These are phyloP conservation scores for Ficedula albicollis DNA, from an alignment of 2,797 vertebrate species.

Conservation along the genomic window DNA sequence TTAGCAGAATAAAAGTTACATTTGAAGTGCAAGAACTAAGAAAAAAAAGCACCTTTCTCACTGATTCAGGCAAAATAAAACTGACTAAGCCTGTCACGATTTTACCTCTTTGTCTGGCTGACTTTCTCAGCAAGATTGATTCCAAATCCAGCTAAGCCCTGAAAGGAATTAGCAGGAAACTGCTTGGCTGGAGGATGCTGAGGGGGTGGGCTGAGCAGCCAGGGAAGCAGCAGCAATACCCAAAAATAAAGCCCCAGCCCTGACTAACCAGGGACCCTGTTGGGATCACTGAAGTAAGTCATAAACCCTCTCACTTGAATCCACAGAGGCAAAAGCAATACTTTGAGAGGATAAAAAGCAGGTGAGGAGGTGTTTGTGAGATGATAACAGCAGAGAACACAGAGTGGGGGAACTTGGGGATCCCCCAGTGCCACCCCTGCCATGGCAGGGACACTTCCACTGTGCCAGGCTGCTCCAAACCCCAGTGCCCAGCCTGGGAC, in stretches of 20 bases:
- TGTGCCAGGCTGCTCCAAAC: background rate
- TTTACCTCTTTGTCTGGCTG: constrained; percentile 25
- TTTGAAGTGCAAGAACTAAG: background rate
- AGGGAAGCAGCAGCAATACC: background rate
- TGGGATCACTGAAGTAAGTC: background rate
- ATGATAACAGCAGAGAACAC: background rate
- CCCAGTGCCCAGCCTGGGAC: background rate
- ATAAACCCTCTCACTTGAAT: background rate
- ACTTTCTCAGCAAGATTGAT: constrained; percentile 50
- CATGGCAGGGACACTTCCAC: background rate
- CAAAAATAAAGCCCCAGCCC: background rate
- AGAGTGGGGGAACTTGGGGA: background rate
- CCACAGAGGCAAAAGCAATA: background rate
- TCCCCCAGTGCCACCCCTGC: no score
- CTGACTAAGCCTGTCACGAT: constrained; percentile 27
- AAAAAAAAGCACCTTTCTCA: background rate
- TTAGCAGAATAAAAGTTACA: background rate
- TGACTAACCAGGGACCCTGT: background rate
- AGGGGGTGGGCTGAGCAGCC: background rate
- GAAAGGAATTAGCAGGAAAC: constrained; percentile 41
- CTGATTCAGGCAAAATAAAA: background rate
- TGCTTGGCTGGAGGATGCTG: constrained; percentile 12
- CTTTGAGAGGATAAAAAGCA: background rate
- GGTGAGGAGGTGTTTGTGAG: background rate
- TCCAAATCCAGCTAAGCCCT: constrained; percentile 53